Base-by-base conservation (phyloP, 92 coral and sea anemone genomes). In the Umimayanthus kanabou region DNA sequence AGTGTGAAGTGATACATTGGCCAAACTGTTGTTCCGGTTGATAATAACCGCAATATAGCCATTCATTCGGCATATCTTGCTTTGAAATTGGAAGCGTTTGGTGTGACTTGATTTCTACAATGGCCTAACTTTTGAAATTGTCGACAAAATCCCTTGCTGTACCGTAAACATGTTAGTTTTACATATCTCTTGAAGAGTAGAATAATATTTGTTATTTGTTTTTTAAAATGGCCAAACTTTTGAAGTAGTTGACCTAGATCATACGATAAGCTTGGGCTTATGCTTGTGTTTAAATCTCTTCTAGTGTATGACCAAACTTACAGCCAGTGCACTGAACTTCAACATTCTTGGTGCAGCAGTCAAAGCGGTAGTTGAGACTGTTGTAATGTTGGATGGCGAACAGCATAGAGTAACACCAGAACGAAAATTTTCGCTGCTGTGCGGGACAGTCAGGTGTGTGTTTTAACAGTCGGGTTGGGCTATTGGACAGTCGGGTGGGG, bases 301-400 rank as follows among this genome's bases (percentile, higher is more conserved):
- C 25, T 82, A 97, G 99, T 91, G 89, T 69, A 88, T 94, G 93
- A 93, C 96, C 43, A 97, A 90, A 90, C 89, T 97, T 85, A 97
- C 97, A 11, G 95, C 94, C 55, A 92, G 98, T 87, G 99, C 99
- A 3, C 89, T 93, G 65, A 92, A 93, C 86, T 92, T 90, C 90
- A 97, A 92, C 87, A 93, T 94, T 25, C 95, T 97, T 42, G 98
- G 97, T 76, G 93, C 94, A 57, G 94, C 99, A 0, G 92, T 97
- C 73, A 93, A 94, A 90, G 89, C 96, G 6, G 90, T 97, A 25
- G 98, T 95, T 9, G 96, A 94, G 84, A 88, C 93, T 5, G 95
- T 91, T 25, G 82, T 91, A 50, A 91, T 84, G 67, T 49, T 95
- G 77, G 98, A 93, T 57, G 90, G 91, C 9, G 93, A 86, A 66